Evolutionary conservation across 2,797 vertebrate genomes (phyloP).

Genomic region (Cryptoprocta ferox): DNA sequence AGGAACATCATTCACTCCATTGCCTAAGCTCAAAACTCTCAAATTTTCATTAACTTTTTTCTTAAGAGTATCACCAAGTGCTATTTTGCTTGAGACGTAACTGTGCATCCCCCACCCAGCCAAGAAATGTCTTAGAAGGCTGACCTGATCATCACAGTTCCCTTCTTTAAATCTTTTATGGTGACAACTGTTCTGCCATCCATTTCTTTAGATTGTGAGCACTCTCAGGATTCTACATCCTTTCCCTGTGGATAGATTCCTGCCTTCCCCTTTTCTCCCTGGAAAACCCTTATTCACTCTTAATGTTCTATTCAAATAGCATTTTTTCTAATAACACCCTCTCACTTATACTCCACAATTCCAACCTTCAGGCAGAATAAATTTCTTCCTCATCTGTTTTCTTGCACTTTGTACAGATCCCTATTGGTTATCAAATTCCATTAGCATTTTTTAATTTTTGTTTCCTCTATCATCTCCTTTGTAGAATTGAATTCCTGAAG

Average conservation of each 20-base stretch:
- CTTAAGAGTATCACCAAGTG: neutral
- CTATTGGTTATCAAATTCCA: neutral
- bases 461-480: neutral
- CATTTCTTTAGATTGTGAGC: neutral
- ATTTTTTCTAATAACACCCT: slow-evolving; percentile 17
- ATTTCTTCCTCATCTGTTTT: neutral
- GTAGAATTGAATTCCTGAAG: neutral
- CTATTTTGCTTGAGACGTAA: neutral
- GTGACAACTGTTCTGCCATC: neutral
- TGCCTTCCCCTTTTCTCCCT: neutral
- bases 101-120: neutral
- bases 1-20: neutral
- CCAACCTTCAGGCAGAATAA: neutral
- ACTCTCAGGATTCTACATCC: neutral
- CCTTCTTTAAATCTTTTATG: neutral
- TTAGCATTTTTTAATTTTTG: neutral
- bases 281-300: neutral
- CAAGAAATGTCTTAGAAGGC: neutral
- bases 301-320: neutral
- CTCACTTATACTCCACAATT: neutral
- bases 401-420: neutral
- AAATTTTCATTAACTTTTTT: neutral
- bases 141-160: neutral
- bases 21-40: neutral
- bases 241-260: neutral